phyloP scores from a whole-genome alignment of 2,113 vertebrate genomes.

The Brienomyrus longianalis region DNA sequence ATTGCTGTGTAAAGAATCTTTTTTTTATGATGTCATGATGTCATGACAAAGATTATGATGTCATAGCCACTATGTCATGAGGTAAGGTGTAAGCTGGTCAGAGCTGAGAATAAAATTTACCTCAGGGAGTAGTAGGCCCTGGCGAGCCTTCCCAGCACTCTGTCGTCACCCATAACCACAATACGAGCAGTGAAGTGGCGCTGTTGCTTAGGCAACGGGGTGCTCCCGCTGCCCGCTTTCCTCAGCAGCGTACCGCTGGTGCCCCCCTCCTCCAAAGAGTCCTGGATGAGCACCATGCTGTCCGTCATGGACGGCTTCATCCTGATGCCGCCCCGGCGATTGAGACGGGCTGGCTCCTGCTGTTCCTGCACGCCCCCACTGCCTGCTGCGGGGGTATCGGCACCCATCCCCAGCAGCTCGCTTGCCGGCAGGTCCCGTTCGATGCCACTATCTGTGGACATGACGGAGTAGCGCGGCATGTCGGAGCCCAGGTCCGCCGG shows the following conservation, averaged over 20 bases:
- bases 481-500: constrained; percentile 43
- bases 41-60: neutral
- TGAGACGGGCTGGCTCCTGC: constrained; percentile 55
- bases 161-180: constrained; percentile 77
- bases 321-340: constrained; percentile 72
- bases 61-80: neutral
- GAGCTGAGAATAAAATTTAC: constrained; percentile 43
- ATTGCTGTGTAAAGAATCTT: neutral
- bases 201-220: constrained; percentile 53
- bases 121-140: constrained; percentile 75
- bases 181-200: constrained; percentile 74
- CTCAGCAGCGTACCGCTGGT: constrained; percentile 50
- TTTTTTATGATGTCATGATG: neutral
- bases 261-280: constrained; percentile 50
- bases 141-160: constrained; percentile 76
- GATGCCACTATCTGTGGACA: constrained; percentile 88
- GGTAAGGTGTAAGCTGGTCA: neutral
- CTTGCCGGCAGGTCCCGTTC: constrained; percentile 68
- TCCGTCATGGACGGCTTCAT: constrained; percentile 62
- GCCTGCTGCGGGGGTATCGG: neutral
- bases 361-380: constrained; percentile 22
- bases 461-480: constrained; percentile 68
- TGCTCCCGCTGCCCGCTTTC: constrained; percentile 37
- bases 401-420: constrained; percentile 39
- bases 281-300: constrained; percentile 61